phyloP scores from a whole-genome alignment of 2,113 vertebrate species.

The Hippocampus zosterae region DNA sequence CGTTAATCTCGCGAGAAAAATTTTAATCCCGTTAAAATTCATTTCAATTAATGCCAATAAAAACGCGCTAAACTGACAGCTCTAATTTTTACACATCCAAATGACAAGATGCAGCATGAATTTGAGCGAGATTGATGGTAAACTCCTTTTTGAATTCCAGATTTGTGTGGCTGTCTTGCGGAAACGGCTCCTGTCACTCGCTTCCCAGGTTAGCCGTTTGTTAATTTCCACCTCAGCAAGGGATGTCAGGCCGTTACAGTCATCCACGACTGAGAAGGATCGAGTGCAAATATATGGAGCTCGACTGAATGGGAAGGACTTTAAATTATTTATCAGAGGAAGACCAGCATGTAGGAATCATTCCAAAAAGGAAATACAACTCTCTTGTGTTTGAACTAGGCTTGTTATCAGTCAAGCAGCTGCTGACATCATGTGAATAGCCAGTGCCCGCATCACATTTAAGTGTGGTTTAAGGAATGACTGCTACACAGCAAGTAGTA shows the following conservation, averaged over 20 bases:
- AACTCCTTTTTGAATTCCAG: slow-evolving; percentile 9
- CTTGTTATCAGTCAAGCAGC: slow-evolving; percentile 36
- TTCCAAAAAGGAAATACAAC: slow-evolving; percentile 44
- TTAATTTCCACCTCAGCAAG: slow-evolving; percentile 20
- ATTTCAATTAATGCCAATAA: too few relatives aligned
- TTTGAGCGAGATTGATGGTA: neutral
- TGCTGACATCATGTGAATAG: slow-evolving; percentile 58
- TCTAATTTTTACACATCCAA: slow-evolving; percentile 21
- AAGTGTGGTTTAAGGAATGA: slow-evolving; percentile 29
- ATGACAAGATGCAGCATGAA: slow-evolving; percentile 28
- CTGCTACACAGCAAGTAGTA: slow-evolving; percentile 4
- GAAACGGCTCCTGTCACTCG: slow-evolving; percentile 10
- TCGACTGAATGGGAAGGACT: slow-evolving; percentile 20
- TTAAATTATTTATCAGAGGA: slow-evolving; percentile 59
- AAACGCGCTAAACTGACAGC: too few relatives aligned
- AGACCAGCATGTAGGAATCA: slow-evolving; percentile 38
- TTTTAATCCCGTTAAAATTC: too few relatives aligned
- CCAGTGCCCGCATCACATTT: slow-evolving; percentile 33
- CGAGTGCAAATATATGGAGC: slow-evolving; percentile 22
- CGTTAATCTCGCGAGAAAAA: too few relatives aligned
- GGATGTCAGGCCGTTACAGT: slow-evolving; percentile 42
- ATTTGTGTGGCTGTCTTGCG: slow-evolving; percentile 8
- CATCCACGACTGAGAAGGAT: slow-evolving; percentile 46
- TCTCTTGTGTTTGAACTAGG: slow-evolving; percentile 55
- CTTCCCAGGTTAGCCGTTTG: slow-evolving; percentile 5